Evolutionary conservation across 2,888 invertebrate genomes (phyloP).

Genomic region (Pristionchus fissidentatus): DNA sequence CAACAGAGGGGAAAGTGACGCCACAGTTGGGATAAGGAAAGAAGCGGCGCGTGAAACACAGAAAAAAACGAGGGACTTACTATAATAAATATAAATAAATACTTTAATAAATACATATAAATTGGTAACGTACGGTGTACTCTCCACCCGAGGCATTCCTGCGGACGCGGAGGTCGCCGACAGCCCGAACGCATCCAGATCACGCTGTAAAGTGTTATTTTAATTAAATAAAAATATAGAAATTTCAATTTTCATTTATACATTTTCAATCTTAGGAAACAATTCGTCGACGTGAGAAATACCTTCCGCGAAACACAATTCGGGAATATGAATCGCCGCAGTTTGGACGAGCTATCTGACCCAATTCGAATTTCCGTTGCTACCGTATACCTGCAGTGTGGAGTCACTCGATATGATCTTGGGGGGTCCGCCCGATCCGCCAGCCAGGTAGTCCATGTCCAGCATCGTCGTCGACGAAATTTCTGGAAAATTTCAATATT

Average conservation of each 20-base stretch:
- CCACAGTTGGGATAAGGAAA: neutral
- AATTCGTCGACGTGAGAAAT: too few relatives aligned
- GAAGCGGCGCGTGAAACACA: neutral
- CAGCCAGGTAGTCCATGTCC: conserved; percentile 43
- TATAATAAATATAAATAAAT: neutral
- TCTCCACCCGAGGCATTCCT: conserved; percentile 42
- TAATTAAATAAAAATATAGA: neutral
- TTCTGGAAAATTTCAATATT: neutral
- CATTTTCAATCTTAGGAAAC: too few relatives aligned
- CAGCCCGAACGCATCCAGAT: conserved; percentile 46
- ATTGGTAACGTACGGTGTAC: conserved; percentile 20
- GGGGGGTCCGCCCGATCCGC: conserved; percentile 20
- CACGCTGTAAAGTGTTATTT: neutral
- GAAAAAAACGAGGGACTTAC: neutral
- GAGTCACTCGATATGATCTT: conserved; percentile 43
- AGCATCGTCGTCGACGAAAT: conserved; percentile 31
- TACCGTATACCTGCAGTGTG: conserved; percentile 36
- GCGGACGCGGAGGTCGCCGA: conserved; percentile 36
- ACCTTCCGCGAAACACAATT: too few relatives aligned
- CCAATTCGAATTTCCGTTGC: neutral
- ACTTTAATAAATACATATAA: too few relatives aligned
- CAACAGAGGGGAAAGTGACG: neutral
- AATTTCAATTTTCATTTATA: too few relatives aligned
- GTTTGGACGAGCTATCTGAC: too few relatives aligned
- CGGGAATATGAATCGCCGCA: too few relatives aligned